Conservation (phyloP, 1,140 invertebrate species). For the Drosophila parvula region DNA sequence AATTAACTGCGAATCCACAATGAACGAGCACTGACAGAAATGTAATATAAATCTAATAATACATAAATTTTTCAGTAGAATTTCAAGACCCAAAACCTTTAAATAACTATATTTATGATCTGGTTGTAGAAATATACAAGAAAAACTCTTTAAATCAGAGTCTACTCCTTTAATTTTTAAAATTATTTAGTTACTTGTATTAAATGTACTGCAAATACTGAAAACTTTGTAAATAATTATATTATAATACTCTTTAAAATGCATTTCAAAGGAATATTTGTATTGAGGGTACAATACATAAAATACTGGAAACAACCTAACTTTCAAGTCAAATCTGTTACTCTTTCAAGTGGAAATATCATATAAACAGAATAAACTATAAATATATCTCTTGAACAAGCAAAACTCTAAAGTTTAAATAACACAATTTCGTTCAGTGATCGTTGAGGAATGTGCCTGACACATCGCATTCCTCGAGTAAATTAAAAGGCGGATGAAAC, state of each 20-base stretch:
- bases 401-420: not conserved
- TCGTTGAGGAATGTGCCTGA: slow-evolving; percentile 35
- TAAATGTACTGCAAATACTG: not conserved
- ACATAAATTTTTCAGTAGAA: too few species aligned
- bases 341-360: not conserved
- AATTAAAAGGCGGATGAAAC: slow-evolving; percentile 34
- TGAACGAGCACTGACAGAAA: slow-evolving; percentile 16
- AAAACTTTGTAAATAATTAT: not conserved
- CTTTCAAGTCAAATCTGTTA: not conserved
- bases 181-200: not conserved
- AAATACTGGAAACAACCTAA: too few species aligned
- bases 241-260: not conserved
- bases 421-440: slow-evolving; percentile 5
- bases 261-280: not conserved
- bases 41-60: not conserved
- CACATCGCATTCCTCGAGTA: slow-evolving; percentile 41
- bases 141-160: not conserved
- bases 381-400: not conserved
- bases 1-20: slow-evolving; percentile 46
- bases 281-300: too few species aligned
- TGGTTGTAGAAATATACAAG: too few species aligned
- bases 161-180: not conserved
- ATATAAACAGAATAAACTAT: too few species aligned
- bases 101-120: too few species aligned
- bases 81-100: too few species aligned